Evolutionary conservation across 2,888 invertebrate species (phyloP).

Genomic region (Tiphia femorata): DNA sequence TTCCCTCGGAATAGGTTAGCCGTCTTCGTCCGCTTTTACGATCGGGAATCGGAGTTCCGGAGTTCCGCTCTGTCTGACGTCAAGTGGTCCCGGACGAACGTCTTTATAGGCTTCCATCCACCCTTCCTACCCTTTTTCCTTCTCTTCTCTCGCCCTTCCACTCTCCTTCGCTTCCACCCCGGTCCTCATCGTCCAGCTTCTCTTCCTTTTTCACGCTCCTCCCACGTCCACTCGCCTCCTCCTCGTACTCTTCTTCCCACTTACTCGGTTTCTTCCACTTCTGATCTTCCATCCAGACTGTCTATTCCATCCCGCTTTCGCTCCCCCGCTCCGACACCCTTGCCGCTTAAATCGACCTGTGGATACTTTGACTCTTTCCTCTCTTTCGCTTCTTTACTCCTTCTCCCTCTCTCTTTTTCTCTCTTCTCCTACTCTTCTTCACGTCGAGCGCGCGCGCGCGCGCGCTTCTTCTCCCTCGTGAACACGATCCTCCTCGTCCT

Average conservation of each 20-base stretch:
- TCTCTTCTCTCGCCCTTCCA: neutral
- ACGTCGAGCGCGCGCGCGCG: neutral
- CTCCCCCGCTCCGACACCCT: neutral
- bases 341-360: slow-evolving; percentile 26
- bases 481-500: slow-evolving; percentile 8
- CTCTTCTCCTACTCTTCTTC: neutral
- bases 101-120: slow-evolving; percentile 48
- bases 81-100: slow-evolving; percentile 54
- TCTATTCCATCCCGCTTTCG: neutral
- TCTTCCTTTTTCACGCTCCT: slow-evolving; percentile 1
- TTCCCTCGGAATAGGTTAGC: slow-evolving; percentile 36
- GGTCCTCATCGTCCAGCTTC: no score
- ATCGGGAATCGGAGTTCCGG: slow-evolving; percentile 45
- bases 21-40: slow-evolving; percentile 34
- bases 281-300: neutral
- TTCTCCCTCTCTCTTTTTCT: neutral
- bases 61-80: slow-evolving; percentile 56
- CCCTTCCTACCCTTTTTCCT: slow-evolving; percentile 3
- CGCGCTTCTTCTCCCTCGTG: slow-evolving; percentile 2
- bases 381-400: neutral
- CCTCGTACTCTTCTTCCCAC: neutral
- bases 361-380: slow-evolving; percentile 16
- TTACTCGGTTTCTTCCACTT: slow-evolving; percentile 10
- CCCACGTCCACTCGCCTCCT: neutral
- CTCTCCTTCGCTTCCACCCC: neutral